phyloP scores from a whole-genome alignment of 2,113 vertebrate species.

The Apodemus speciosus region DNA sequence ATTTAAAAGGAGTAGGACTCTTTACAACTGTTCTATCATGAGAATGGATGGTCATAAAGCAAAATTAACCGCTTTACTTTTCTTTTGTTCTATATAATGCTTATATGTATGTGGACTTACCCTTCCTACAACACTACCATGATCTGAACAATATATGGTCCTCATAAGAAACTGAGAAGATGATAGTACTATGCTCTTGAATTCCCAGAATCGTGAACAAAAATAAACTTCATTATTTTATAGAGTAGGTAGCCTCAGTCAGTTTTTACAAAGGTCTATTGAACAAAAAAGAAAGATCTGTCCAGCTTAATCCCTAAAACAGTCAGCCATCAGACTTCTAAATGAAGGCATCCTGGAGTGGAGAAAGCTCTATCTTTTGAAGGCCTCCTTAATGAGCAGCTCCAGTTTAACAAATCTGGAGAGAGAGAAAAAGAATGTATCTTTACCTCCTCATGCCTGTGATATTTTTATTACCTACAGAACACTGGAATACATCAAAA shows the following conservation, averaged over 20 bases:
- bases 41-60: background rate
- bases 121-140: background rate
- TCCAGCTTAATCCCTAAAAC: background rate
- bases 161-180: background rate
- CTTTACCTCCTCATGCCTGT: background rate
- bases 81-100: background rate
- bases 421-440: background rate
- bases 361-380: background rate
- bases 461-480: background rate
- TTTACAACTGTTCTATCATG: background rate
- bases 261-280: background rate
- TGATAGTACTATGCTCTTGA: background rate
- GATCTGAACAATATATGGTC: background rate
- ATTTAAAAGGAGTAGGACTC: background rate
- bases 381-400: background rate
- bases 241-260: background rate
- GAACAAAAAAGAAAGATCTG: background rate
- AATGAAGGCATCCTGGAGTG: background rate
- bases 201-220: background rate
- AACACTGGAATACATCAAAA: background rate
- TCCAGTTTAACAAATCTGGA: background rate
- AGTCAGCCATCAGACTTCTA: background rate
- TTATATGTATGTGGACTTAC: background rate
- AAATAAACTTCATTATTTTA: background rate
- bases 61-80: background rate